Evolutionary conservation across 2,113 vertebrate genomes (phyloP), one percentile per base, ranked within the genome.

Genomic region (Muntiacus reevesi): DNA sequence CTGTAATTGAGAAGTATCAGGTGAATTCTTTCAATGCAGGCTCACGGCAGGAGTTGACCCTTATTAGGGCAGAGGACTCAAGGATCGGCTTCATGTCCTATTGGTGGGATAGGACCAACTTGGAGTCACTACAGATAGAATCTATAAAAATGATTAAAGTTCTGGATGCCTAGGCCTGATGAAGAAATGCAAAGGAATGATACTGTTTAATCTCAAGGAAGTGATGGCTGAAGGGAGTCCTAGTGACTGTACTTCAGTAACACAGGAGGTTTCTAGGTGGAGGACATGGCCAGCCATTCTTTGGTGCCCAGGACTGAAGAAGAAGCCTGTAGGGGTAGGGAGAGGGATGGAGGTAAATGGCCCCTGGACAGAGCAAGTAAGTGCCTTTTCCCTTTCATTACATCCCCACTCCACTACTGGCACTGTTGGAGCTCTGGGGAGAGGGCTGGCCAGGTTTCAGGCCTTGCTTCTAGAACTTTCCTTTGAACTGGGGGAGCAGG

Each of bases 401-500:
- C 15, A 19, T 40, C 54, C 7, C 28, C 43, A 19, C 14, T 82
- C 47, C 2, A 3, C 40, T 12, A n/a, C 28, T 8, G 62, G 64
- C 17, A 6, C 15, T 13, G 17, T 55, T 12, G 16, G 52, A 83
- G 28, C n/a, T 50, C 59, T 15, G 21, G 79, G 52, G 19, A 93
- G 23, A 17, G 9, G 52, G 50, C 87, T 50, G 2, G 30, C 25
- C 67, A 57, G 40, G 79, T 16, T 43, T 59, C 71, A 54, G 92
- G 54, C 4, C 50, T 87, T 79, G 50, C 71, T 54, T 79, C 79
- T 84, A 82, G 91, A 93, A 91, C 92, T 96, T 98, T 95, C 85
- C 87, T 98, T 98, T 92, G 94, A 98, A 96, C 43, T 82, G n/a
- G 36, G 55, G 82, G 87, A 67, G 55, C 55, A 91, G 92, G 88